phyloP scores from a whole-genome alignment of 2,113 vertebrate genomes.

The Nipponia nippon region DNA sequence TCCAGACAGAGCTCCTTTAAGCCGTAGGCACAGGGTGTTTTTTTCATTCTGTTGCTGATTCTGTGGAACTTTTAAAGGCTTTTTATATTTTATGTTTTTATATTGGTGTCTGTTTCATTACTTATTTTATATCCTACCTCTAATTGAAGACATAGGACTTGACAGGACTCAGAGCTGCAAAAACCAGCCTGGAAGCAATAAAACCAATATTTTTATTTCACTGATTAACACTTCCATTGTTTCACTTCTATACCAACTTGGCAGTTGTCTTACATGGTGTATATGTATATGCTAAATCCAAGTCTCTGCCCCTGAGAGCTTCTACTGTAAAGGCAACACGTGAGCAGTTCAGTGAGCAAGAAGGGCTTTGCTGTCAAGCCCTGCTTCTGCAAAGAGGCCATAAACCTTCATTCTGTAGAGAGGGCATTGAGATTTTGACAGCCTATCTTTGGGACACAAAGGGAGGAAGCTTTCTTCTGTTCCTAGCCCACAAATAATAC shows the following conservation, averaged over 20 bases:
- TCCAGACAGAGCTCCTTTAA: background rate
- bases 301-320: background rate
- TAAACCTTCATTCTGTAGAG: background rate
- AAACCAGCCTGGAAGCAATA: conserved; percentile 5
- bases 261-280: background rate
- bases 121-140: conserved; percentile 16
- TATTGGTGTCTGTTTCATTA: conserved; percentile 17
- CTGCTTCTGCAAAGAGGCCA: background rate
- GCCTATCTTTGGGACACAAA: conserved; percentile 33
- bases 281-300: background rate
- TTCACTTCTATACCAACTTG: background rate
- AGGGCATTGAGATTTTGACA: background rate
- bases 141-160: conserved; percentile 30
- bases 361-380: background rate
- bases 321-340: background rate
- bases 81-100: background rate
- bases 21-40: background rate
- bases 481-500: conserved; percentile 30
- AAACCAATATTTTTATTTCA: conserved; percentile 19
- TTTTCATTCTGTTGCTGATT: background rate
- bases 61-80: background rate
- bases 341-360: background rate
- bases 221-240: conserved; percentile 26
- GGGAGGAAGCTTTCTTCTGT: conserved; percentile 22
- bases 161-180: conserved; percentile 2